A percentile compares a stretch with the other conserved stretches of the same genome.
Evolutionary conservation across 64 coral and sea anemone genomes (phyloP).

Genomic region (Catalaphyllia jardinei): DNA sequence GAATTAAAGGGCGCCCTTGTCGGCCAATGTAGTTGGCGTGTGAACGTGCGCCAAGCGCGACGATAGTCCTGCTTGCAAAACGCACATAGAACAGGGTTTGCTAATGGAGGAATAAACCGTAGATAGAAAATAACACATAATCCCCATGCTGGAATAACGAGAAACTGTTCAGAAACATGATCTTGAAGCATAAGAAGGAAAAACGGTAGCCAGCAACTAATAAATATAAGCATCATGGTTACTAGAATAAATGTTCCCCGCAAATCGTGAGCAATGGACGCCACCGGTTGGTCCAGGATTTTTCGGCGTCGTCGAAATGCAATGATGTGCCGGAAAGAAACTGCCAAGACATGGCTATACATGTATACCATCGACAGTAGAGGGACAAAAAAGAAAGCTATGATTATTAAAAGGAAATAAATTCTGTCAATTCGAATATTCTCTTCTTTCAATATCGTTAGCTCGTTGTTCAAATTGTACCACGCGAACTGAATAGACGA

Average conservation of each 20-base stretch:
- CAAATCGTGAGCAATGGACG: constrained; percentile 6
- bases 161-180: constrained; percentile 5
- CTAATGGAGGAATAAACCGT: constrained; percentile 12
- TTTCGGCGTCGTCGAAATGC: constrained; percentile 1
- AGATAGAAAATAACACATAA: constrained; percentile 16
- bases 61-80: constrained; percentile 36
- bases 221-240: constrained; percentile 4
- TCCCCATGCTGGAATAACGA: not conserved
- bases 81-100: constrained; percentile 27
- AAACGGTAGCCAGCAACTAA: constrained; percentile 37
- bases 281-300: constrained; percentile 17
- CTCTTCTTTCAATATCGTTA: not conserved
- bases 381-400: constrained; percentile 19
- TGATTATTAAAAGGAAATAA: constrained; percentile 19
- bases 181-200: constrained; percentile 34
- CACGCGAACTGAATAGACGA: constrained; percentile 10
- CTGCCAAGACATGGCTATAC: not conserved
- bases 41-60: constrained; percentile 2
- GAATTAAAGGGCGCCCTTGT: not conserved
- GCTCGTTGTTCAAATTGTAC: not conserved
- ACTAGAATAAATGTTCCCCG: constrained; percentile 30
- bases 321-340: constrained; percentile 28
- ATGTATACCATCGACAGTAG: not conserved
- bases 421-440: not conserved
- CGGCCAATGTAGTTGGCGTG: not conserved